Evolutionary conservation across 2,888 invertebrate species (phyloP), one percentile per base, ranked within the genome.

Genomic region (Anoplius nigerrimus): DNA sequence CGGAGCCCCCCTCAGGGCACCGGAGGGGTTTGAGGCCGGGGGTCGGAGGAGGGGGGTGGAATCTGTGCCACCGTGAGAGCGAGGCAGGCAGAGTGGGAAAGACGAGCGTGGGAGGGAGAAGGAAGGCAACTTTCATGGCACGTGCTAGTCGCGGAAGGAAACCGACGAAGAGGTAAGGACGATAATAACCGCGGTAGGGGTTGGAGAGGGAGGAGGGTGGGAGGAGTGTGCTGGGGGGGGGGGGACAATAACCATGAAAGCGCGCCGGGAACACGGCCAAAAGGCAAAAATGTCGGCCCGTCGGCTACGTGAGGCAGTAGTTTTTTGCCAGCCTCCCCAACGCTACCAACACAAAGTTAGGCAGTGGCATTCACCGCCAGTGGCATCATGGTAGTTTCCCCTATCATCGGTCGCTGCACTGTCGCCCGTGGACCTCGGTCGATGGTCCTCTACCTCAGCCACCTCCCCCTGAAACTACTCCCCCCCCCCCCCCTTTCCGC

Each of bases 261-360:
- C 76, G 71, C 71, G 69, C 75, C 74, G 81, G 83, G 82, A 82
- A 82, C 73, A 73, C 61, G 70, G 81, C 83, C 83, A 83, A 83
- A 80, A 83, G 74, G 78, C 73, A 80, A 76, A 80, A 79, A 78
- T 80, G 78, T 76, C 78, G 69, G 73, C 63, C 69, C 63, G 54
- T 24, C 57, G 54, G 64, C 53, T 56, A 58, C 66, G 60, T 60
- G 68, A 68, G 67, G 66, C 71, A 62, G 43, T 54, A 21, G 27
- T 54, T 54, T 53, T 54, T 54, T n/a, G 16, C 8, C 16, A 24
- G 34, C 34, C 27, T 8, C 22, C 22, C 11, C 45, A 5, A 16
- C 48, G 16, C 48, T 4, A 48, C 48, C 48, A 18, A 18, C 48
- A 18, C 48, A n/a, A n/a, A n/a, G n/a, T n/a, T 48, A 4, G 18